Conservation (phyloP, 2,888 invertebrate species). For the Mythimna lalbum region DNA sequence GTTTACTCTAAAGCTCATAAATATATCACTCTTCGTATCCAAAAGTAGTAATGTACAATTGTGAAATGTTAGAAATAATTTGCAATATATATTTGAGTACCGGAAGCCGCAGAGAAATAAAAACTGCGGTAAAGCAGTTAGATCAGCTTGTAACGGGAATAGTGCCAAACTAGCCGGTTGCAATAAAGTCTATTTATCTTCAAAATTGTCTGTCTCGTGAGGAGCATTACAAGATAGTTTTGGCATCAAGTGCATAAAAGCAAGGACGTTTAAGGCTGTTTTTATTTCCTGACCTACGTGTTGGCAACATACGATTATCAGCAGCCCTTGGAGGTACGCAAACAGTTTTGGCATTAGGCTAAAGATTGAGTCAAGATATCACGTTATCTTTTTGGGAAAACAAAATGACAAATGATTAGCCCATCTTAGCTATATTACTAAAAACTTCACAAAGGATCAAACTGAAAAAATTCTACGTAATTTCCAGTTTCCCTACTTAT, state of each 20-base stretch:
- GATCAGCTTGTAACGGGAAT: conserved; percentile 38
- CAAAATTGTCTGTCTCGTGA: conserved; percentile 6
- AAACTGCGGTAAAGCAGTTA: conserved; percentile 41
- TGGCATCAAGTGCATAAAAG: conserved; percentile 19
- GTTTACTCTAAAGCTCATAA: background rate
- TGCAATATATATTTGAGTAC: conserved; percentile 30
- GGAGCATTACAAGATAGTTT: conserved; percentile 20
- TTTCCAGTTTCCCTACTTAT: conserved; percentile 10
- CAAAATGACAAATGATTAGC: background rate
- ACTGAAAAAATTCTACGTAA: conserved; percentile 2
- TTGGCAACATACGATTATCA: conserved; percentile 10
- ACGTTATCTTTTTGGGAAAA: background rate
- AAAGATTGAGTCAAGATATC: conserved; percentile 15
- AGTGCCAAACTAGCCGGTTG: conserved; percentile 34
- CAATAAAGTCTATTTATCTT: conserved; percentile 29
- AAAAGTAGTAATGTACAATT: conserved; percentile 15
- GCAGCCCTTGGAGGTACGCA: conserved; percentile 4
- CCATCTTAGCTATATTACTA: background rate
- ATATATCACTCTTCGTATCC: background rate
- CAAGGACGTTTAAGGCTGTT: conserved; percentile 1
- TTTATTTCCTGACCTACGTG: background rate
- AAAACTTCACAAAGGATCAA: background rate
- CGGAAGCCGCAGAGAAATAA: conserved; percentile 53
- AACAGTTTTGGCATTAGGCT: conserved; percentile 8
- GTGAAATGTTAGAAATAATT: conserved; percentile 38